Evolutionary conservation across 53 echinoderm and acorn worm genomes (phyloP).

Genomic region (Actinopyga echinites): DNA sequence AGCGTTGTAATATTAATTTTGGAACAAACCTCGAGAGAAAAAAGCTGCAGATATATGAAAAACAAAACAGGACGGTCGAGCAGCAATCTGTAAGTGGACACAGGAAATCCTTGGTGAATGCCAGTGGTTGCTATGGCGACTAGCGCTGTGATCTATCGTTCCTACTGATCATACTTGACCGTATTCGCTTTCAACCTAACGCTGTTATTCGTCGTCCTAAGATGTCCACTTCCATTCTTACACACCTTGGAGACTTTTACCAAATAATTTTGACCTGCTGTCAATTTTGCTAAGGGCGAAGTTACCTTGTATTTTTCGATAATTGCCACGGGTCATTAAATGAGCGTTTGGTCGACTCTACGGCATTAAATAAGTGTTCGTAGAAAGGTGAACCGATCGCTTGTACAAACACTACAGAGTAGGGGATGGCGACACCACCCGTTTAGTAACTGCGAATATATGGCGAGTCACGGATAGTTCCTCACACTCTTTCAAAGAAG

Average conservation of each 20-base stretch:
- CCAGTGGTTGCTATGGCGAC: background rate
- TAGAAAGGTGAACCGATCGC: background rate
- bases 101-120: no score
- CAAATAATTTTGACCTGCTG: background rate
- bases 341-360: background rate
- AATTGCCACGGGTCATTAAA: background rate
- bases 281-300: no score
- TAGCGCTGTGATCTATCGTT: slow-evolving; percentile 9
- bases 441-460: background rate
- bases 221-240: background rate
- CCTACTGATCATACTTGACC: background rate
- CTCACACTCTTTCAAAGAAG: no score
- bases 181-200: background rate
- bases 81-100: no score
- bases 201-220: background rate
- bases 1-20: no score
- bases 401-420: background rate
- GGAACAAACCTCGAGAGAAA: no score
- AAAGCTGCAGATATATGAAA: no score
- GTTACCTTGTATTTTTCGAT: no score
- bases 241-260: background rate
- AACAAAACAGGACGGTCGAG: no score
- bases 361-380: background rate
- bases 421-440: no score
- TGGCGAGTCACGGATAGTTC: background rate